phyloP scores from a whole-genome alignment of 2,113 vertebrate genomes.

The Datnioides undecimradiatus region DNA sequence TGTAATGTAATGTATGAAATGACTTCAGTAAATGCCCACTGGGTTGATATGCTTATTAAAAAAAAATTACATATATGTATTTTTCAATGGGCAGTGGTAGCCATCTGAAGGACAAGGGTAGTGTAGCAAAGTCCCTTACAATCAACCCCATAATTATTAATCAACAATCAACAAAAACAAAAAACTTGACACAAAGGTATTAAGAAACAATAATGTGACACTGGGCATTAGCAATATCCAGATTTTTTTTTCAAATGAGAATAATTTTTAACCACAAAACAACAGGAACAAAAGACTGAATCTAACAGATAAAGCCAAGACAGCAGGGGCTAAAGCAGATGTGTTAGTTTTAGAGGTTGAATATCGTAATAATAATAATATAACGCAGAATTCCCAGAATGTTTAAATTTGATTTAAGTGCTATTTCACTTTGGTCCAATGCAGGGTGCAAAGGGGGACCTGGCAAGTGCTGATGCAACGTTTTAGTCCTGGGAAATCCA shows the following conservation, averaged over 20 bases:
- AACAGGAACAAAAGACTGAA: neutral
- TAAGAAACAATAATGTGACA: neutral
- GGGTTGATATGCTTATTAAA: neutral
- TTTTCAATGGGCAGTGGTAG: neutral
- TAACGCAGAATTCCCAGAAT: neutral
- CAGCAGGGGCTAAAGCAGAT: neutral
- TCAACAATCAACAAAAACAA: neutral
- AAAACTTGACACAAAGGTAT: neutral
- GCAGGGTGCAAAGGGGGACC: neutral
- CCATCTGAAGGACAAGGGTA: neutral
- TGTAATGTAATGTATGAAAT: no score
- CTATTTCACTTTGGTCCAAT: slow-evolving; percentile 18
- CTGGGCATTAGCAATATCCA: neutral
- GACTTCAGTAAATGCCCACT: neutral
- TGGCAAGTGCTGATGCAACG: slow-evolving; percentile 3
- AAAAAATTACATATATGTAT: neutral
- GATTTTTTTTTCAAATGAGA: neutral
- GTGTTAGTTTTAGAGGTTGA: neutral
- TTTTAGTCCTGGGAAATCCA: slow-evolving; percentile 67
- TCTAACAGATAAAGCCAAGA: neutral
- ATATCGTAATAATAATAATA: neutral
- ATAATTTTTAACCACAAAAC: neutral
- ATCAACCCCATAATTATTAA: neutral
- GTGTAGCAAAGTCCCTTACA: neutral
- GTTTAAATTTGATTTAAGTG: no score